Evolutionary conservation across 1,140 invertebrate genomes (phyloP), one percentile per base, ranked within the genome.

Genomic region (Temnothorax longispinosus): DNA sequence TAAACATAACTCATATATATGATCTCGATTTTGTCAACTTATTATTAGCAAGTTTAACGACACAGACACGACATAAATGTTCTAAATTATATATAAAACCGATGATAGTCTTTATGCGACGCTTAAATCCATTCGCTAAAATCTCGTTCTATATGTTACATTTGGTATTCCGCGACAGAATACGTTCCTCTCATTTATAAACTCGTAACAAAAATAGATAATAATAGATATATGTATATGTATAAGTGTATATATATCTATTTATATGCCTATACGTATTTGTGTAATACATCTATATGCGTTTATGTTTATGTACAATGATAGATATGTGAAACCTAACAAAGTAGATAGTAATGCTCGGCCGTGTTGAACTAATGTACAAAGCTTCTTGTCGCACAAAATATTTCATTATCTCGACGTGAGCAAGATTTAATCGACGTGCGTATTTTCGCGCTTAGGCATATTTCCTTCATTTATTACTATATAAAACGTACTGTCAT

Each of bases 281-380:
- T 94, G 90, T 91, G 85, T 88, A 27, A 86, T 91, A 85, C 87
- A 87, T 91, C 88, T 92, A 87, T 86, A 87, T 91, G 81, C 89
- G 85, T 91, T 54, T 94, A 94, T 94, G 85, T 91, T 54, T 94
- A 94, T 94, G 71, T 94, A 94, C 94, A 95, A 92, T 93, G 92
- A 54, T 88, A 93, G 91, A 94, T 92, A 92, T 94, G 91, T 93
- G 92, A 93, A 93, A 94, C 72, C 87, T 92, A 93, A 78, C 88
- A 93, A 92, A 93, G 87, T 91, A 90, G 77, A 82, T 75, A 88
- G 38, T 65, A 65, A 69, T 50, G 41, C 21, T 47, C 65, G 41
- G 41, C 35, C 52, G 52, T 75, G 72, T 58, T 58, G 58, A 32
- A 75, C 54, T 58, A 75, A 75, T 75, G 54, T 75, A 58, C 35